Conservation (phyloP, 1,140 invertebrate genomes). For the Sarcophaga peregrina region DNA sequence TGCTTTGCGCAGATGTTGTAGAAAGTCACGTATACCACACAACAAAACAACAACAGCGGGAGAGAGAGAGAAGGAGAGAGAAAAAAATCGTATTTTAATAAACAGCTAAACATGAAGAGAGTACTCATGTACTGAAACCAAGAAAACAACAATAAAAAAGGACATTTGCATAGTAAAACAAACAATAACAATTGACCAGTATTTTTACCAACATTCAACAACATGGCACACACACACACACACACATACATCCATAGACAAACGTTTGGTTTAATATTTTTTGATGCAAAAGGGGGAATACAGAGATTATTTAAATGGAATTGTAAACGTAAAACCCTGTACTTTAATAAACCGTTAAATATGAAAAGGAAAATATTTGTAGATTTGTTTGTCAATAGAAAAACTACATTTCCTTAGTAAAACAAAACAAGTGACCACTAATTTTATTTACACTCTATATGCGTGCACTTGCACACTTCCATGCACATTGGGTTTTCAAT, state of each 20-base stretch:
- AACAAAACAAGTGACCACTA: too few relatives aligned
- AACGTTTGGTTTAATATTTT: background rate
- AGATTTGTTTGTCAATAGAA: too few relatives aligned
- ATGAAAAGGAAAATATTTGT: too few relatives aligned
- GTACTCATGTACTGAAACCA: background rate
- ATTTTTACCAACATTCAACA: too few relatives aligned
- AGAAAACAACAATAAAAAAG: background rate
- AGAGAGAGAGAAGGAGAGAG: background rate
- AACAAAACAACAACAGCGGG: background rate
- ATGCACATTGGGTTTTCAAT: too few relatives aligned
- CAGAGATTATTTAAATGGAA: background rate
- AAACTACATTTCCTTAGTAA: too few relatives aligned
- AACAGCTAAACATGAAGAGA: background rate
- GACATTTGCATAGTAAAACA: background rate
- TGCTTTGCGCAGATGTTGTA: conserved; percentile 31
- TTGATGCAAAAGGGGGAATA: background rate
- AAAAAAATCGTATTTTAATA: background rate
- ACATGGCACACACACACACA: background rate
- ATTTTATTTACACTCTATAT: too few relatives aligned
- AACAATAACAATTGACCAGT: conserved; percentile 8
- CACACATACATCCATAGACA: background rate
- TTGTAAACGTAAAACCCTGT: too few relatives aligned
- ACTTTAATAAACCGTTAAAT: too few relatives aligned
- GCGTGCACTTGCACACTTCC: too few relatives aligned
- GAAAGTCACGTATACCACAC: conserved; percentile 30